A percentile compares a stretch with the other conserved stretches of the same genome.
Evolutionary conservation across 2,888 invertebrate species (phyloP).

Genomic region (Lasioglossum vierecki): DNA sequence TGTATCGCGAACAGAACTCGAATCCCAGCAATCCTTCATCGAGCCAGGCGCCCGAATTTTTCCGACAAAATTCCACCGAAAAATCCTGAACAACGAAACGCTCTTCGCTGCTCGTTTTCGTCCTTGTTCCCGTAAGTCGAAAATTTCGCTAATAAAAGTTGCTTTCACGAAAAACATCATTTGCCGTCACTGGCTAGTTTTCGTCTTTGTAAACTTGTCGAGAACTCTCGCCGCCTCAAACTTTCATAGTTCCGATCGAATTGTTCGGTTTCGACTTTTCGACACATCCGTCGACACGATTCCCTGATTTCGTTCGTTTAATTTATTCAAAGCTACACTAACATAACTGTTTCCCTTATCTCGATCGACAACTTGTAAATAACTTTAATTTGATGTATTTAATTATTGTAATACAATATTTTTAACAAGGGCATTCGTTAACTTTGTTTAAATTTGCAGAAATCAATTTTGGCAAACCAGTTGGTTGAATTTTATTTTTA

Average conservation of each 20-base stretch:
- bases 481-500: background rate
- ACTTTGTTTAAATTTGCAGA: background rate
- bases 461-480: background rate
- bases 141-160: background rate
- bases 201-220: background rate
- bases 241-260: background rate
- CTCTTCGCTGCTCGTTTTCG: constrained; percentile 11
- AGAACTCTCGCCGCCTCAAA: background rate
- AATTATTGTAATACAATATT: background rate
- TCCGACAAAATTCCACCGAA: background rate
- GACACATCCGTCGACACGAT: too few species aligned
- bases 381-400: too few species aligned
- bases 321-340: too few species aligned
- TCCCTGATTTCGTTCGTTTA: too few species aligned
- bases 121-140: background rate
- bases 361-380: too few species aligned
- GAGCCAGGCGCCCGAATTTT: background rate
- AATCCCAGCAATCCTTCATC: background rate
- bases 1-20: constrained; percentile 2
- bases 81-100: background rate
- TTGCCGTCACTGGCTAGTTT: background rate
- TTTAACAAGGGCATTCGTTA: background rate
- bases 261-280: background rate
- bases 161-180: background rate
- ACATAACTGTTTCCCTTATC: too few species aligned